phyloP scores from a whole-genome alignment of 2,113 vertebrate genomes.

The Oncorhynchus tshawytscha region DNA sequence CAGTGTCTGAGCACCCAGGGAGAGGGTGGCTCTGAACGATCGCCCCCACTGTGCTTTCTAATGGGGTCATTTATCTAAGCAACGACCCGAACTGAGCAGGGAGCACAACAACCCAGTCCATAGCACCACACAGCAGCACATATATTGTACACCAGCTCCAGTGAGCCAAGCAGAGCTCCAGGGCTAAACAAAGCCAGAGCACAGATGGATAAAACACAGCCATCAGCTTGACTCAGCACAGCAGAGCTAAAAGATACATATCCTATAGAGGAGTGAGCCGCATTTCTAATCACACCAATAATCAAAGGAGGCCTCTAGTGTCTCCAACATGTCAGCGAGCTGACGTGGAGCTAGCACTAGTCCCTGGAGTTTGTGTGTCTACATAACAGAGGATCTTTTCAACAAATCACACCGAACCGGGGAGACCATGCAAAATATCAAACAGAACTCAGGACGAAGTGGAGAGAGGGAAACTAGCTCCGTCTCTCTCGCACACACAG shows the following conservation, averaged over 20 bases:
- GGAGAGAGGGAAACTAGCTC: no score
- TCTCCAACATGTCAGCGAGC: not conserved
- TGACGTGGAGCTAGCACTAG: not conserved
- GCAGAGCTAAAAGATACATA: not conserved
- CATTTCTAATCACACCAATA: not conserved
- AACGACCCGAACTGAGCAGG: conserved; percentile 42
- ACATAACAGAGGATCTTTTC: not conserved
- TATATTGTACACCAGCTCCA: not conserved
- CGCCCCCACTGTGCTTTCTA: conserved; percentile 59
- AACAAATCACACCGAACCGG: no score
- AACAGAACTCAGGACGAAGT: no score
- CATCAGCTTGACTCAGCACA: not conserved
- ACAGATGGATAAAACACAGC: not conserved
- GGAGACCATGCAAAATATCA: no score
- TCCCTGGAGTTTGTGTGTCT: not conserved
- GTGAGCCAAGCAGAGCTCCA: not conserved
- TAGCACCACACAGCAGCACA: conserved; percentile 13
- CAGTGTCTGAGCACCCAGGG: conserved; percentile 40
- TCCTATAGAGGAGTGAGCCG: not conserved
- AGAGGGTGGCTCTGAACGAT: conserved; percentile 58
- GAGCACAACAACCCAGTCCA: conserved; percentile 24
- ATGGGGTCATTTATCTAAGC: conserved; percentile 68
- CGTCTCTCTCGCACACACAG: no score
- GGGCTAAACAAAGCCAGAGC: not conserved
- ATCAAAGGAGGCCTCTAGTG: not conserved